Conservation (phyloP, 2,797 vertebrate species). For the Gobionotothen gibberifrons region DNA sequence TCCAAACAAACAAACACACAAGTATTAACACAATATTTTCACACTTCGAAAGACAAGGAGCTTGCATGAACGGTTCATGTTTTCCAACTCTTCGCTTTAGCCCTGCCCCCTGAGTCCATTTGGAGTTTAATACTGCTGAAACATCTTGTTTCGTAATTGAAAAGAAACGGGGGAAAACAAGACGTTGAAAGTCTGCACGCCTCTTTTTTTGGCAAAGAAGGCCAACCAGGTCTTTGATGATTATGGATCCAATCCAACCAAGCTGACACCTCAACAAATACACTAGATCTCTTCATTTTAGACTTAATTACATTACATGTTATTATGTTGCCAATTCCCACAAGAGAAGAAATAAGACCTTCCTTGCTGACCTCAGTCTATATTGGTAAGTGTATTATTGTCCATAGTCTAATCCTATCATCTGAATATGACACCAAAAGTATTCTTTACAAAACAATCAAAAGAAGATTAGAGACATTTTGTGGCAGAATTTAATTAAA, state of each 20-base stretch:
- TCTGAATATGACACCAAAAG: neutral
- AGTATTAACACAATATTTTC: too few species aligned
- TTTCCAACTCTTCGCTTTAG: too few species aligned
- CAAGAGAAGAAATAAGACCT: neutral
- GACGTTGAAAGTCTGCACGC: neutral
- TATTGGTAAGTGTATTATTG: constrained; percentile 1
- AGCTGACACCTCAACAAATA: neutral
- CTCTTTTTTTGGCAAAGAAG: neutral
- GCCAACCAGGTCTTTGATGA: neutral
- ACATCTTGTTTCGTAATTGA: neutral
- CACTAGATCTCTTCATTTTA: neutral
- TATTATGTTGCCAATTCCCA: neutral
- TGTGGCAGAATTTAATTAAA: neutral
- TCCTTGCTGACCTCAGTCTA: neutral
- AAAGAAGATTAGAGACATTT: neutral
- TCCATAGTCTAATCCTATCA: neutral
- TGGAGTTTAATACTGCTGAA: neutral
- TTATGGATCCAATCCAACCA: neutral
- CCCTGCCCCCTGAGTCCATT: neutral
- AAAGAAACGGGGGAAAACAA: neutral
- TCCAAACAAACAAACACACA: too few species aligned
- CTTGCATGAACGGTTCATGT: too few species aligned
- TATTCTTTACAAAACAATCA: neutral
- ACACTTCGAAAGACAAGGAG: neutral
- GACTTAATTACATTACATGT: neutral